Percentiles rank a stretch among this genome's conserved stretches.
Evolutionary conservation across 2,797 vertebrate species (phyloP).

Genomic region (Eurystomus glaucurus): DNA sequence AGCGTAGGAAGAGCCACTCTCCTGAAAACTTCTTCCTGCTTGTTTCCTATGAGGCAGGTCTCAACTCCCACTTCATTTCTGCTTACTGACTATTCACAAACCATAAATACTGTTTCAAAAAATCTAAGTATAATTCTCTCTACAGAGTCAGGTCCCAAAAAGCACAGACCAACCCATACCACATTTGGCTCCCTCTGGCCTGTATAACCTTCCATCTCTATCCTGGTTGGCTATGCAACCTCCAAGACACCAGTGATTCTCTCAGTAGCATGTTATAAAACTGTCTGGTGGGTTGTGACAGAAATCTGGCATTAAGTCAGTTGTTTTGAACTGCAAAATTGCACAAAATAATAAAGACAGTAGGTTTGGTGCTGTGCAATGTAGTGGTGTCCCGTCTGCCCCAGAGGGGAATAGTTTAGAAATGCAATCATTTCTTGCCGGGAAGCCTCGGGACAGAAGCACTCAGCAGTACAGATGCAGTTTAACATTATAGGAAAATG

Average conservation of each 20-base stretch:
- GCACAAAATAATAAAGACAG: neutral
- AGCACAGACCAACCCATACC: neutral
- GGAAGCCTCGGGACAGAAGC: neutral
- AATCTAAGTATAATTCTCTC: neutral
- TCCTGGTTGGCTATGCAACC: neutral
- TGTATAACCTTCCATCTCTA: neutral
- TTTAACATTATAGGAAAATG: neutral
- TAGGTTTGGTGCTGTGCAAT: neutral
- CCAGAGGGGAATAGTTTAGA: neutral
- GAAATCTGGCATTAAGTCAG: neutral
- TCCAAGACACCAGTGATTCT: neutral
- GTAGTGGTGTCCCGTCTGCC: neutral
- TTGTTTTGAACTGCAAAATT: neutral
- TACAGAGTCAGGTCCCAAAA: neutral
- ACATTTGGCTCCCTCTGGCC: neutral
- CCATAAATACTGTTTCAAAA: neutral
- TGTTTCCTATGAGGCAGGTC: neutral
- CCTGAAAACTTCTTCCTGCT: neutral
- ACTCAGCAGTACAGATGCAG: neutral
- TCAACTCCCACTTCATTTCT: neutral
- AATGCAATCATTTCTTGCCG: neutral
- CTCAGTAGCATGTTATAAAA: neutral
- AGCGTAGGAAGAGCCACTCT: neutral
- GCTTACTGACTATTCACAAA: neutral
- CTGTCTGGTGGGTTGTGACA: neutral